Evolutionary conservation across 2,113 vertebrate species (phyloP).

Genomic region (Notiomystis cincta): DNA sequence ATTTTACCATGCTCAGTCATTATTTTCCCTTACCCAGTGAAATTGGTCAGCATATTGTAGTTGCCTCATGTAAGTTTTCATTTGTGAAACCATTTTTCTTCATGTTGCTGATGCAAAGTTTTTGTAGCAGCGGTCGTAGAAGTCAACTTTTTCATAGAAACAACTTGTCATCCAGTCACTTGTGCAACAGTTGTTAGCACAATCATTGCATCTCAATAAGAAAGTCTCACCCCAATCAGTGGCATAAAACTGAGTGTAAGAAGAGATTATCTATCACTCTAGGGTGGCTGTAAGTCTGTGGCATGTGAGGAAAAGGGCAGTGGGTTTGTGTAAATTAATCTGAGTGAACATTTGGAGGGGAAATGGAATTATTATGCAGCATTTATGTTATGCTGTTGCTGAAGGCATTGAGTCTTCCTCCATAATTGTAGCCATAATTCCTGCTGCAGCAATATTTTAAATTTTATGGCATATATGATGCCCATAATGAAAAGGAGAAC

Average conservation of each 20-base stretch:
- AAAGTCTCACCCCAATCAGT: not conserved
- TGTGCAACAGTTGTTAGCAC: not conserved
- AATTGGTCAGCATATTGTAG: not conserved
- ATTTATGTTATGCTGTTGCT: not conserved
- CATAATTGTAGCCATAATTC: not conserved
- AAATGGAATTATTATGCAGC: not conserved
- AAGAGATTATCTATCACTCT: not conserved
- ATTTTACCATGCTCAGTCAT: not conserved
- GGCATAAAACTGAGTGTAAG: not conserved
- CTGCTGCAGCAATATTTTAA: not conserved
- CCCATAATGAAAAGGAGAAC: not conserved
- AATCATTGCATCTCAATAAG: not conserved
- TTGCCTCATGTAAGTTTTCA: not conserved
- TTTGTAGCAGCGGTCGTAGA: not conserved
- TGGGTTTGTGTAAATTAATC: not conserved
- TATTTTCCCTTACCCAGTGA: not conserved
- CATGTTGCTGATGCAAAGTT: not conserved
- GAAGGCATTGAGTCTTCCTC: not conserved
- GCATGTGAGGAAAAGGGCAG: not conserved
- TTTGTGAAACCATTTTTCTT: slow-evolving; percentile 12
- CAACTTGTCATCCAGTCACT: not conserved
- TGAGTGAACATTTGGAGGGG: not conserved
- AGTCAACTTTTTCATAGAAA: not conserved
- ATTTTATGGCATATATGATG: not conserved
- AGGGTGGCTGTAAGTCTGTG: not conserved